Conservation (phyloP, 2,797 vertebrate species). For the Argentina silus region DNA sequence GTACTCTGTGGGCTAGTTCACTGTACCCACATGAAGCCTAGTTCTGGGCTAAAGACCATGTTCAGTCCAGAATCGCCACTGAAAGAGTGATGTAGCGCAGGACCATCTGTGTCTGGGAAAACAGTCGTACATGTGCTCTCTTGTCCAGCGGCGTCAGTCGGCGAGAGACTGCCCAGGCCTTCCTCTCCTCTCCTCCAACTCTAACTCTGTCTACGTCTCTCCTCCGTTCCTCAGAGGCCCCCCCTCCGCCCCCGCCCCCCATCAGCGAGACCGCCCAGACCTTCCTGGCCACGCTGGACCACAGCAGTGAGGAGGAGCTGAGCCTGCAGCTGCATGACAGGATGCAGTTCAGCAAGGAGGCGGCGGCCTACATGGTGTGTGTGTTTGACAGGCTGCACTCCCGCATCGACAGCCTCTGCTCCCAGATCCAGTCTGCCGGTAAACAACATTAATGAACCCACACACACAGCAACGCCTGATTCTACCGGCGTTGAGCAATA, state of each 20-base stretch:
- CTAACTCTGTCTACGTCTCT: background rate
- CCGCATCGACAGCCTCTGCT: constrained; percentile 83
- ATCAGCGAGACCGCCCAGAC: constrained; percentile 85
- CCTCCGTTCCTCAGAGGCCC: constrained; percentile 42
- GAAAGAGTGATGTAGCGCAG: no score
- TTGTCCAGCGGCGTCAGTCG: no score
- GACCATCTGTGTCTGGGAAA: no score
- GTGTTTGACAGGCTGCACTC: constrained; percentile 86
- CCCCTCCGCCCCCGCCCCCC: constrained; percentile 59
- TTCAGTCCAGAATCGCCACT: no score
- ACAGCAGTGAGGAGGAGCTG: constrained; percentile 89
- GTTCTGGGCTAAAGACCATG: no score
- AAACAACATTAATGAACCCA: constrained; percentile 14
- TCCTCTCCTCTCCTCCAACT: background rate
- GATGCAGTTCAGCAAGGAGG: constrained; percentile 91
- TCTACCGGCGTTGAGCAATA: no score
- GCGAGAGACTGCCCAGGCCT: background rate
- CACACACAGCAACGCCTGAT: no score
- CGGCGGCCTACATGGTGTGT: constrained; percentile 84
- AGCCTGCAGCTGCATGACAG: constrained; percentile 88
- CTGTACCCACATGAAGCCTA: no score
- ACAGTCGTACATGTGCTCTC: no score
- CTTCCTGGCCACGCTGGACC: constrained; percentile 85
- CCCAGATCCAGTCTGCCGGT: constrained; percentile 81
- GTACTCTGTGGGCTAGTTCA: no score